Base-by-base conservation (phyloP, 1,140 invertebrate genomes). In the Tyrophagus putrescentiae region DNA sequence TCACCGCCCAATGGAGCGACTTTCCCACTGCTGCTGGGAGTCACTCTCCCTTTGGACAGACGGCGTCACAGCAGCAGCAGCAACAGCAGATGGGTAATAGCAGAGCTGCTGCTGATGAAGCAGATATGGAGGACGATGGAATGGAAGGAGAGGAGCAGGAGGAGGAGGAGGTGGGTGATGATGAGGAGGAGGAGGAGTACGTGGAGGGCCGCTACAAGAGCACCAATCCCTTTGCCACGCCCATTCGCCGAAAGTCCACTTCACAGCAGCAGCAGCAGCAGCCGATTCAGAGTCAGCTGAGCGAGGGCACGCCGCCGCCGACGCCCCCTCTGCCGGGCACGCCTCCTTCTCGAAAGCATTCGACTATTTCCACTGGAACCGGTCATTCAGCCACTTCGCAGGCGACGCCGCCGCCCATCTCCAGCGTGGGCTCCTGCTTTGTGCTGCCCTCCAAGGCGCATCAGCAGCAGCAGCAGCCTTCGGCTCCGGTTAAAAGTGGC, bases 281-380 rank as follows among this genome's bases (percentile, higher is more conserved):
- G n/a, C n/a, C 33, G 29, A n/a, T 41, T 25, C 33, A 41, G 4
- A 23, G 4, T 18, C 29, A 58, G 7, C 31, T 42, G 23, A 59
- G 39, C 27, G 57, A 65, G 18, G 61, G 48, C 23, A 63, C 64
- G 0, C 65, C 65, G 7, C 63, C 65, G 23, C 60, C 60, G 29
- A 66, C 65, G 4, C 63, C 65, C 6, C 62, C 62, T 21, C n/a
- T 54, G 42, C 23, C 50, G 16, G n/a, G 9, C 7, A 44, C 34
- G 18, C 52, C 34, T n/a, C n/a, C n/a, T n/a, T n/a, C n/a, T n/a
- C n/a, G n/a, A 32, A 62, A 60, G 45, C 39, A 60, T 25, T 7
- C n/a, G 4, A n/a, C 31, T n/a, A n/a, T n/a, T n/a, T 57, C 61
- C 18, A 25, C 62, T 7, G 29, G 13, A 4, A 29, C 29, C 23